phyloP scores from a whole-genome alignment of 2,797 vertebrate species.

The Adrianichthys oophorus region DNA sequence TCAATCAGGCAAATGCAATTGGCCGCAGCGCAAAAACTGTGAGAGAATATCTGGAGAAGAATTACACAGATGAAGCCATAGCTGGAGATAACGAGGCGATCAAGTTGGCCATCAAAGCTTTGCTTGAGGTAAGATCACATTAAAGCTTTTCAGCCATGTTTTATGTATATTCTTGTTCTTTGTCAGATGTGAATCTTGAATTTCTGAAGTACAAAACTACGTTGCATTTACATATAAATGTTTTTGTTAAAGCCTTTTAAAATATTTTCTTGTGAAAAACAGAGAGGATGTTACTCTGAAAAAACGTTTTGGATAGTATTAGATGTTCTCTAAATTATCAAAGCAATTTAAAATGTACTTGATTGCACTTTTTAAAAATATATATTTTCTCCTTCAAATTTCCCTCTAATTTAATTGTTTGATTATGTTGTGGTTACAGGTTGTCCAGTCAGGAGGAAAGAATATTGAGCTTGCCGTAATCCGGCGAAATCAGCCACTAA shows the following conservation, averaged over 20 bases:
- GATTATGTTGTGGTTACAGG: constrained; percentile 42
- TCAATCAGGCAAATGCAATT: constrained; percentile 81
- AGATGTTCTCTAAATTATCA: too few relatives aligned
- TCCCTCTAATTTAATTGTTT: neutral
- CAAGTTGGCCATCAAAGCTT: constrained; percentile 83
- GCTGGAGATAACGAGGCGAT: constrained; percentile 81
- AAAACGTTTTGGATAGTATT: too few relatives aligned
- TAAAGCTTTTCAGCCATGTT: neutral
- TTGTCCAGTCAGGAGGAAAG: constrained; percentile 86
- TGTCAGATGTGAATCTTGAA: neutral
- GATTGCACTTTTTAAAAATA: neutral
- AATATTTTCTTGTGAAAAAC: neutral
- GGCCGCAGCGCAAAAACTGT: constrained; percentile 84
- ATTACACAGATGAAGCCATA: constrained; percentile 83
- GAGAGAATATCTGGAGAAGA: constrained; percentile 86
- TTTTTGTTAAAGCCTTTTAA: neutral
- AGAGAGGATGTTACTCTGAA: neutral
- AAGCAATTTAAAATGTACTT: too few relatives aligned
- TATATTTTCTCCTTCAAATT: neutral
- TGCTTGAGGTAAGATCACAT: constrained; percentile 81
- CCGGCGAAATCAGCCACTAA: constrained; percentile 83
- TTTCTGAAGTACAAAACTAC: neutral
- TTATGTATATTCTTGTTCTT: neutral
- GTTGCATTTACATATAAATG: neutral
- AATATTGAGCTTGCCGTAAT: constrained; percentile 82